Evolutionary conservation across 1,140 invertebrate species (phyloP).

Genomic region (Drosophila repleta): DNA sequence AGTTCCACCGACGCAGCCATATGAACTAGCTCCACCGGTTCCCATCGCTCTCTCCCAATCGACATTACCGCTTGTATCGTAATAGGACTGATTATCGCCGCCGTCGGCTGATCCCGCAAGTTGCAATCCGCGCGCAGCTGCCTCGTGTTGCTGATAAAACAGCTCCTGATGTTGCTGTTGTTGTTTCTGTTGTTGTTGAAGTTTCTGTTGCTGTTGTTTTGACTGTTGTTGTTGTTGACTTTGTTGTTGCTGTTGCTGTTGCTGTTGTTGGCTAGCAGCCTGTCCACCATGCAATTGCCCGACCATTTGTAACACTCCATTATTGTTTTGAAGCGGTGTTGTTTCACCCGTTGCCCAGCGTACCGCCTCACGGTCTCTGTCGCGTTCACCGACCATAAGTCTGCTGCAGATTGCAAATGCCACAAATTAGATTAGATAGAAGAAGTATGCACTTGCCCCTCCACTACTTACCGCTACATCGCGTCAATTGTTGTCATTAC

Average conservation of each 20-base stretch:
- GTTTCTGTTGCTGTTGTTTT: slow-evolving; percentile 39
- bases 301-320: slow-evolving; percentile 84
- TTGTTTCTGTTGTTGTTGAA: slow-evolving; percentile 44
- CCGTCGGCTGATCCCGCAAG: slow-evolving; percentile 68
- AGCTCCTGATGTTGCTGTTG: slow-evolving; percentile 60
- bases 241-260: slow-evolving; percentile 65
- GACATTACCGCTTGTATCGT: slow-evolving; percentile 83
- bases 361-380: slow-evolving; percentile 88
- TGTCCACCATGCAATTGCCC: slow-evolving; percentile 84
- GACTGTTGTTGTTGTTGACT: slow-evolving; percentile 47
- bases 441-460: background rate
- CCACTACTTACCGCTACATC: slow-evolving; percentile 81
- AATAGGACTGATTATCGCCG: slow-evolving; percentile 83
- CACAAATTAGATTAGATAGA: background rate
- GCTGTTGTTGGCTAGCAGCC: slow-evolving; percentile 83
- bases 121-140: slow-evolving; percentile 72
- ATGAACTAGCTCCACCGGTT: slow-evolving; percentile 83
- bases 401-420: slow-evolving; percentile 58
- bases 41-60: slow-evolving; percentile 83
- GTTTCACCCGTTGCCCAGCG: slow-evolving; percentile 87
- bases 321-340: slow-evolving; percentile 85
- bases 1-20: slow-evolving; percentile 79
- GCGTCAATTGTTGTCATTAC: slow-evolving; percentile 82
- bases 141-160: slow-evolving; percentile 77
- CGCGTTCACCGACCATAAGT: slow-evolving; percentile 86